Evolutionary conservation across 1,140 invertebrate species (phyloP).

Genomic region (Drosophila obscura): DNA sequence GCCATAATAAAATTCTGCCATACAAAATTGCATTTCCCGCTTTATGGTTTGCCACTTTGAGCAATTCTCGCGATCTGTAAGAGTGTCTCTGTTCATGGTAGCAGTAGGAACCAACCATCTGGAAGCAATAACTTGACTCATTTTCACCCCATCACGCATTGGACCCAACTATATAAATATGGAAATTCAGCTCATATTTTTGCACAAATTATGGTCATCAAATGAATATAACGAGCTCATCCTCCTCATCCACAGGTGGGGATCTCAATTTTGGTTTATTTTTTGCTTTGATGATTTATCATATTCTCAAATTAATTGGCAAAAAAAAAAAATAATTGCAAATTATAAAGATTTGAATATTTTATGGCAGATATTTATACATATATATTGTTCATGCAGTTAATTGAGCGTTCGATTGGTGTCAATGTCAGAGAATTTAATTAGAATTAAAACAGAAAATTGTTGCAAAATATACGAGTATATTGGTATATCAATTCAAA

Average conservation of each 20-base stretch:
- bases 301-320: conserved; percentile 37
- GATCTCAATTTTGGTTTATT: background rate
- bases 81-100: no score
- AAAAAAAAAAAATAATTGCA: conserved; percentile 31
- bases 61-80: background rate
- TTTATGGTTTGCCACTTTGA: background rate
- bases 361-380: conserved; percentile 5
- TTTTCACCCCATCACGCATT: conserved; percentile 24
- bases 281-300: conserved; percentile 31
- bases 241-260: conserved; percentile 16
- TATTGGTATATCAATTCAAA: no score
- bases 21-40: background rate
- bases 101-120: no score
- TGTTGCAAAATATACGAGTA: no score
- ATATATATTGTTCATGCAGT: background rate
- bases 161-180: conserved; percentile 22
- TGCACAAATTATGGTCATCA: conserved; percentile 31
- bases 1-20: background rate
- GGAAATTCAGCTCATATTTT: conserved; percentile 29
- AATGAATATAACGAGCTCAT: conserved; percentile 74
- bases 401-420: conserved; percentile 29
- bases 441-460: conserved; percentile 1
- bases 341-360: conserved; percentile 32
- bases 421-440: conserved; percentile 25
- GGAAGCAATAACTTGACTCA: background rate